phyloP scores from a whole-genome alignment of 1,140 invertebrate genomes.

The Polyergus mexicanus region DNA sequence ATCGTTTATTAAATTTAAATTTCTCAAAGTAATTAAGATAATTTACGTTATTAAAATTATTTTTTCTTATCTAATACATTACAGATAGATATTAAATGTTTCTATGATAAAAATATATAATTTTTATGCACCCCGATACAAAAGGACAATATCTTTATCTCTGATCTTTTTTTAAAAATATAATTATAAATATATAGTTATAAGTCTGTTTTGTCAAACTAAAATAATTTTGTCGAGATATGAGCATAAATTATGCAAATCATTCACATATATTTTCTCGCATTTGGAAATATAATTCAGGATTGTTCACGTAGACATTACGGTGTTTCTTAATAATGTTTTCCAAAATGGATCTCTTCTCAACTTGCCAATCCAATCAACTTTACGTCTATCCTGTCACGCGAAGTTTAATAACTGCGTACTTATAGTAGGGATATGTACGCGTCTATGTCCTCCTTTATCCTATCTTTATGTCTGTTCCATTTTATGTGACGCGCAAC shows the following conservation, averaged over 20 bases:
- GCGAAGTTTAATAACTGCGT: slow-evolving; percentile 32
- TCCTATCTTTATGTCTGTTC: slow-evolving; percentile 48
- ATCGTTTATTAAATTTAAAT: not conserved
- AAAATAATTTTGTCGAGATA: not conserved
- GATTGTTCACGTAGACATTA: not conserved
- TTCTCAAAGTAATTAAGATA: not conserved
- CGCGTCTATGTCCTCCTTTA: not conserved
- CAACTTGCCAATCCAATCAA: slow-evolving; percentile 2
- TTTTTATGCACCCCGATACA: not conserved
- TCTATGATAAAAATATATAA: not conserved
- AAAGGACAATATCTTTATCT: not conserved
- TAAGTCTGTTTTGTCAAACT: not conserved
- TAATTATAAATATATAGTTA: not conserved
- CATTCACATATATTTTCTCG: not conserved
- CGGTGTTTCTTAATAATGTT: not conserved
- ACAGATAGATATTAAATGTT: not conserved
- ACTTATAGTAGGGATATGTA: not conserved
- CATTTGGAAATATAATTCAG: no score
- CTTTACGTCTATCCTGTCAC: not conserved
- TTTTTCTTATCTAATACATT: not conserved
- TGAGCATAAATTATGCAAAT: not conserved
- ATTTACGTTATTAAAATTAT: not conserved
- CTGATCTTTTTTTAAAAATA: not conserved
- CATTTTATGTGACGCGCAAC: slow-evolving; percentile 46
- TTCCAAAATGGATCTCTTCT: slow-evolving; percentile 4